Evolutionary conservation across 35 echinoderm and acorn worm genomes (phyloP), one percentile per base, ranked within the genome.

Genomic region (Lytechinus variegatus): DNA sequence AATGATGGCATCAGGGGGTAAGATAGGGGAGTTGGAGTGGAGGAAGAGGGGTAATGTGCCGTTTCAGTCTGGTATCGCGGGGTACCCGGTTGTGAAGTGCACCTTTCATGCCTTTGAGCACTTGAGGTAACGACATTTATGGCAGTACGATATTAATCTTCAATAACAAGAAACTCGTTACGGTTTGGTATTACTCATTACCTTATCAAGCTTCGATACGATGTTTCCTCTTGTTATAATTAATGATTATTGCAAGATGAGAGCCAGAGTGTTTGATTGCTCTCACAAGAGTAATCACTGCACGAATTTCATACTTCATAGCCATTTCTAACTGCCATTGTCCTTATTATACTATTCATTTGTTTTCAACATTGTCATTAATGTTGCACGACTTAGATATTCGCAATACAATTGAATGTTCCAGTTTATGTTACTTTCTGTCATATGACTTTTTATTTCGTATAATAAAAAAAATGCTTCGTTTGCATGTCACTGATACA

Each of bases 151-250:
- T 71, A 71, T 71, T 71, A 71, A 71, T 71, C 61, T 71, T 71
- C 61, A 71, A 71, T 71, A 71, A 71, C 61, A 71, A 71, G 61
- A 71, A 71, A 71, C 61, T 71, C 61, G 61, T 71, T 71, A 71
- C 61, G 61, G 61, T 71, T 71, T 71, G 61, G 61, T 71, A 71
- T 71, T 71, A 71, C 61, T 71, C 61, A 71, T 71, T 71, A 71
- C 12, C 61, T 19, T 19, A 13, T 71, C 14, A 21, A 19, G 14
- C 61, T 71, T 71, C 61, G 24, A 71, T 71, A 21, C 61, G 61
- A 21, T 71, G 61, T 71, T 71, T 71, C 61, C 61, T 71, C 24
- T 71, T 19, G 14, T 71, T 71, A 14, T 19, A 71, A 71, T 71
- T 71, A 71, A 71, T 71, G 12, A 71, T 71, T 71, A 71, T 19